phyloP scores from a whole-genome alignment of 2,113 vertebrate species.

The Delphinapterus leucas region DNA sequence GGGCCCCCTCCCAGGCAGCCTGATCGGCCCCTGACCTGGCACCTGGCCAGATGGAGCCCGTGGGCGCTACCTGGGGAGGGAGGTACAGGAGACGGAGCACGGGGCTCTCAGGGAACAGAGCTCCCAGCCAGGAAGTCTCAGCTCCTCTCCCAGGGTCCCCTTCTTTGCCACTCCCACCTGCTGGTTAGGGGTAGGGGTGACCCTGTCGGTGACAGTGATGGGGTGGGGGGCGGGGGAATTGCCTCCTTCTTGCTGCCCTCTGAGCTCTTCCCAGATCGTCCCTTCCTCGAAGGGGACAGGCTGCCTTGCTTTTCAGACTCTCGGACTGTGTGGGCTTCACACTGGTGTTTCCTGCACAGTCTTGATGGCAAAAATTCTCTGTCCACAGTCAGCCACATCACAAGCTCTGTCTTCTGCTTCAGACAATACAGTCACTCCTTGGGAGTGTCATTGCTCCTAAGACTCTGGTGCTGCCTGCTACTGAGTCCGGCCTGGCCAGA shows the following conservation, averaged over 20 bases:
- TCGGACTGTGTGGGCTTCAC: neutral
- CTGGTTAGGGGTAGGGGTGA: no score
- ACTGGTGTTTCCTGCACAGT: neutral
- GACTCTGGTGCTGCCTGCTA: neutral
- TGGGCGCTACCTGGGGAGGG: neutral
- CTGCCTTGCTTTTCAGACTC: neutral
- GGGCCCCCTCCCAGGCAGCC: neutral
- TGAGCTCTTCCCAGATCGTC: neutral
- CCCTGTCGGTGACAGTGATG: neutral
- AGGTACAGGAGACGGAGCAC: neutral
- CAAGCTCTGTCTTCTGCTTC: neutral
- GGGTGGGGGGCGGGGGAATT: neutral
- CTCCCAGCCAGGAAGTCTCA: neutral
- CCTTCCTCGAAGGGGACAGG: neutral
- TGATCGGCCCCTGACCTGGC: neutral
- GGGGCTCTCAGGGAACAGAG: neutral
- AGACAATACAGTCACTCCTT: neutral
- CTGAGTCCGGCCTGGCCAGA: neutral
- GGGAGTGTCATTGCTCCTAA: neutral
- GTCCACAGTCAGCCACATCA: neutral
- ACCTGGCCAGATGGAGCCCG: neutral
- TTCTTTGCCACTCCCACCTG: neutral
- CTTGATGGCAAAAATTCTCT: neutral
- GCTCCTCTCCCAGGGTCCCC: neutral
- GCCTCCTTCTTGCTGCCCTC: neutral